Evolutionary conservation across 1,140 invertebrate species (phyloP).

Genomic region (Lepidurus apus): DNA sequence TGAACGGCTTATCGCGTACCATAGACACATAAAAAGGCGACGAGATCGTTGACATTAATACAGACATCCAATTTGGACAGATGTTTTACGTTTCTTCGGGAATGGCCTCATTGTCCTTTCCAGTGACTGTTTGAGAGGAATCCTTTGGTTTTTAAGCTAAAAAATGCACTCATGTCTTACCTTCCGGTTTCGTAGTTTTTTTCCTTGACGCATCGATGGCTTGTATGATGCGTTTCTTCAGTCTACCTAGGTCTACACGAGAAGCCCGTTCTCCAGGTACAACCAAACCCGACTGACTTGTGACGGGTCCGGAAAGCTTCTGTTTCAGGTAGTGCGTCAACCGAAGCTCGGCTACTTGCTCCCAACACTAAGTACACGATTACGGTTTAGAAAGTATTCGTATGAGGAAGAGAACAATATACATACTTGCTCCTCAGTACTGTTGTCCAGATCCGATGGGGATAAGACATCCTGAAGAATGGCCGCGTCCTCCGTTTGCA

Average conservation of each 20-base stretch:
- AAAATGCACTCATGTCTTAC: not conserved
- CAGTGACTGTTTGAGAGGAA: not conserved
- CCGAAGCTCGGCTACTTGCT: not conserved
- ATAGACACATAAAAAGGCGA: not conserved
- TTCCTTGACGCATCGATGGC: not conserved
- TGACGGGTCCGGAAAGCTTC: not conserved
- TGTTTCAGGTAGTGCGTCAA: not conserved
- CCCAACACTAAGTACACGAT: not conserved
- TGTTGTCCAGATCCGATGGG: not conserved
- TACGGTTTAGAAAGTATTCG: not conserved
- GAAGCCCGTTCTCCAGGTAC: not conserved
- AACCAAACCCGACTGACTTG: not conserved
- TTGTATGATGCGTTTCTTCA: conserved; percentile 15
- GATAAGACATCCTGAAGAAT: not conserved
- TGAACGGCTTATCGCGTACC: not conserved
- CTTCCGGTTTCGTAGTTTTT: not conserved
- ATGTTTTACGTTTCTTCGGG: not conserved
- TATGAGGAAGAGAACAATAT: too few relatives aligned
- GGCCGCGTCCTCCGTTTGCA: not conserved
- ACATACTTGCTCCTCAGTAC: not conserved
- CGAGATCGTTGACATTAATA: not conserved
- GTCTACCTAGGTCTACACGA: not conserved
- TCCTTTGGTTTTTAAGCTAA: not conserved
- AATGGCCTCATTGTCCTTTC: not conserved
- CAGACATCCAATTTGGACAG: not conserved